Percentiles rank a stretch among this genome's conserved stretches.
Evolutionary conservation across 2,888 invertebrate genomes (phyloP).

Genomic region (Caenorhabditis sp.): DNA sequence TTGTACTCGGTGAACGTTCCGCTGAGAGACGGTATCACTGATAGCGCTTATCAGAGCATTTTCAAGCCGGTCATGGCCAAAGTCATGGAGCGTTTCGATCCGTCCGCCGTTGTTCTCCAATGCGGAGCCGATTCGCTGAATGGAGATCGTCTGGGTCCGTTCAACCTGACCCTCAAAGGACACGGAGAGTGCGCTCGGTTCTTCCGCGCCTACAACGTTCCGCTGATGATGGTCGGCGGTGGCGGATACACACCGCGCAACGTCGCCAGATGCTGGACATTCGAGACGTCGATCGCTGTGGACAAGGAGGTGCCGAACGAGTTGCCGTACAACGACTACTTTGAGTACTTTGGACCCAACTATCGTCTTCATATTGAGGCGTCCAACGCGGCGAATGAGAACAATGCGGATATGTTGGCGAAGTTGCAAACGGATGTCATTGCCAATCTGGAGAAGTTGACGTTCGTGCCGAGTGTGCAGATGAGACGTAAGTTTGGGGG

Average conservation of each 20-base stretch:
- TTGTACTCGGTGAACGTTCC: slow-evolving; percentile 99
- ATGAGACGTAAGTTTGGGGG: slow-evolving; percentile 78
- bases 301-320: slow-evolving; percentile 78
- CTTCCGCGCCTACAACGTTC: slow-evolving; percentile 96
- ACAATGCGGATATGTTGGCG: slow-evolving; percentile 73
- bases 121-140: slow-evolving; percentile 99
- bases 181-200: slow-evolving; percentile 91
- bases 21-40: slow-evolving; percentile 97
- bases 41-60: slow-evolving; percentile 95
- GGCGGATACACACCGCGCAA: slow-evolving; percentile 86
- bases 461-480: slow-evolving; percentile 79
- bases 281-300: slow-evolving; percentile 90
- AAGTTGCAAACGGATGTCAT: slow-evolving; percentile 75
- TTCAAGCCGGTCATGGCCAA: slow-evolving; percentile 87
- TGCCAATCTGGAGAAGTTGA: slow-evolving; percentile 75
- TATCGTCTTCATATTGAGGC: slow-evolving; percentile 81
- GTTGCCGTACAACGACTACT: slow-evolving; percentile 81
- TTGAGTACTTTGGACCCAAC: slow-evolving; percentile 80
- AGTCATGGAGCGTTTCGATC: slow-evolving; percentile 98
- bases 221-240: slow-evolving; percentile 96
- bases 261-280: slow-evolving; percentile 91
- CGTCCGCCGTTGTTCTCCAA: slow-evolving; percentile 97
- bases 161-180: slow-evolving; percentile 84
- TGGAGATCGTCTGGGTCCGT: slow-evolving; percentile 96
- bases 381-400: slow-evolving; percentile 73